Evolutionary conservation across 30 jellyfish, hydroid and myxozoan species (phyloP).

Genomic region (Aurelia coerulea): DNA sequence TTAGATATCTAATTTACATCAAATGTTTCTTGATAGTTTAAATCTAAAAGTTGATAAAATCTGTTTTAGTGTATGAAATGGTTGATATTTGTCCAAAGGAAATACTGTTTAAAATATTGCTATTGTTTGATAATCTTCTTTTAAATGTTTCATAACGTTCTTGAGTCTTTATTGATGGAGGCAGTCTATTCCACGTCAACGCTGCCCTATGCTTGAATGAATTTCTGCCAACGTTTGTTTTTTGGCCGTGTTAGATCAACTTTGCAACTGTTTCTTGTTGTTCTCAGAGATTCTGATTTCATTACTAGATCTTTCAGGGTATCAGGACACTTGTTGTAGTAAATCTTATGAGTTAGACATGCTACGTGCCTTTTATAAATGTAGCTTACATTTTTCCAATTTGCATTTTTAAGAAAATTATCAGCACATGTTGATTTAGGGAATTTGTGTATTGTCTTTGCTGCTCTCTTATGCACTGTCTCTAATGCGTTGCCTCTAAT

Average conservation of each 20-base stretch:
- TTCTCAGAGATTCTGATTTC: not conserved
- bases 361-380: constrained; percentile 28
- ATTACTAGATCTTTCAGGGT: not conserved
- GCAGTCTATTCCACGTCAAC: not conserved
- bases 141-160: too few species aligned
- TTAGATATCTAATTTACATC: too few species aligned
- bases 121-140: too few species aligned
- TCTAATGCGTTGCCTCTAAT: not conserved
- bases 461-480: constrained; percentile 23
- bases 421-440: constrained; percentile 5
- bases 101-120: too few species aligned
- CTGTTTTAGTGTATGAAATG: too few species aligned
- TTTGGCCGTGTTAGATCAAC: not conserved
- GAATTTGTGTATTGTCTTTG: not conserved
- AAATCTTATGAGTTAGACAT: constrained; percentile 16
- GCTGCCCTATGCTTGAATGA: not conserved
- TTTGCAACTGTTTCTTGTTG: not conserved
- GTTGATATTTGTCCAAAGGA: too few species aligned
- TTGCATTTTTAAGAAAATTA: constrained; percentile 4
- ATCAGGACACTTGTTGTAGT: constrained; percentile 11
- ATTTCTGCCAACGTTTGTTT: constrained; percentile 7
- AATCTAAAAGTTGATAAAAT: too few species aligned
- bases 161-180: too few species aligned
- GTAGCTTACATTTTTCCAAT: constrained; percentile 18
- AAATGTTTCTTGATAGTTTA: too few species aligned